Evolutionary conservation across 2,888 invertebrate species (phyloP), one percentile per base, ranked within the genome.

Genomic region (Drosophila subsilvestris): DNA sequence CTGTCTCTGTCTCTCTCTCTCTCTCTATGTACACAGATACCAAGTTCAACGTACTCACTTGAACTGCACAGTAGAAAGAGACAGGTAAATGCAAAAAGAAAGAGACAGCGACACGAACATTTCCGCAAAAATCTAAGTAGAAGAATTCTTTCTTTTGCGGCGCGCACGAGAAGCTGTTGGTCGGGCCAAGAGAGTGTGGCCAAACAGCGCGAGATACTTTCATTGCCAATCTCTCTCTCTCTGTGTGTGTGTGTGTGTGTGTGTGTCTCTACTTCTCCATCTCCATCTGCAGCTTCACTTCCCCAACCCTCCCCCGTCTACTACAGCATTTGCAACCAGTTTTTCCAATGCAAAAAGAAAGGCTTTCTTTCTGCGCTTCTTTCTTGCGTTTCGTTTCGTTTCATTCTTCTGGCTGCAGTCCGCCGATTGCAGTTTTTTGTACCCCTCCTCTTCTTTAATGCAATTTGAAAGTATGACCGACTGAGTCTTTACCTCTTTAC

Each of bases 41-140:
- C 78, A 83, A 86, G 90, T 90, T 90, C 90, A 90, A 89, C 81
- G 90, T 75, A 89, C 90, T 87, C 78, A 76, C 70, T 75, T 90
- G 90, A 90, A 90, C 90, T 90, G 87, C 80, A 90, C 89, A 89
- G 85, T 76, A 80, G 75, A 80, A 78, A 72, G 73, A 54, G 55
- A 49, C 56, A 37, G 45, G 69, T 68, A 14, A 18, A 49, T 17
- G 53, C 20, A 32, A 29, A 50, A 53, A 62, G 58, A 29, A 9
- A 51, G 47, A 63, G 55, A 50, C 4, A 53, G 42, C 20, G 14
- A 74, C 70, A 61, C 58, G 45, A 87, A 81, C 81, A 86, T 86
- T 86, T 86, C 86, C 86, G 88, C 86, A 86, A 86, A 85, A 86
- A 85, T 85, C 85, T 85, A 85, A 71, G 87, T 75, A 85, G 85